A percentile compares a stretch with the other conserved stretches of the same genome.
phyloP scores from a whole-genome alignment of 37 sponge, comb jelly and placozoan genomes.

The Halichondria panicea region DNA sequence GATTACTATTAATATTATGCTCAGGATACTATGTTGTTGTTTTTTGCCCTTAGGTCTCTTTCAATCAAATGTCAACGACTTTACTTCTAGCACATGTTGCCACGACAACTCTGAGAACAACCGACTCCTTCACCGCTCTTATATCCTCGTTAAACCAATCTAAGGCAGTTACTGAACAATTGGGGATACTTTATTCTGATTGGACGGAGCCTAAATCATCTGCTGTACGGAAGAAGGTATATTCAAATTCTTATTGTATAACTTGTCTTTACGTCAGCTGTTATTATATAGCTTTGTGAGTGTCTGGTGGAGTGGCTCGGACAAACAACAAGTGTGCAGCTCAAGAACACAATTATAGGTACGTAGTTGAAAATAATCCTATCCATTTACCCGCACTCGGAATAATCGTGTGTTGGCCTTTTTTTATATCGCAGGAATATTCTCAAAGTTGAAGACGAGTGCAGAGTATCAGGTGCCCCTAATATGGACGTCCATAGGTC shows the following conservation, averaged over 20 bases:
- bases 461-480: slow-evolving; percentile 30
- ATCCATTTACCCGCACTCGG: not conserved
- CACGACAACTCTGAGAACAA: not conserved
- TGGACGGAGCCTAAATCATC: no score
- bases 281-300: slow-evolving; percentile 1
- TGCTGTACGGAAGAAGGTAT: no score
- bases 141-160: no score
- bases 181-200: no score
- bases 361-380: not conserved
- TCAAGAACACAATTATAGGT: not conserved
- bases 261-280: no score
- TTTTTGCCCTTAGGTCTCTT: not conserved
- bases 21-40: no score
- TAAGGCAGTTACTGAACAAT: no score
- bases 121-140: not conserved
- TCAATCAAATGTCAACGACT: not conserved
- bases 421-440: slow-evolving; percentile 3
- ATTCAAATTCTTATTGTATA: no score
- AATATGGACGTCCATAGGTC: slow-evolving; percentile 15
- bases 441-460: slow-evolving; percentile 6
- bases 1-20: no score
- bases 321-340: not conserved
- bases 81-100: not conserved
- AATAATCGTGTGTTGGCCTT: not conserved
- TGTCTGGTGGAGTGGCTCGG: slow-evolving; percentile 12